A percentile compares a stretch with the other conserved stretches of the same genome.
These are phyloP conservation scores for Argopecten irradians DNA, from an alignment of 1,140 invertebrate genomes.

Conservation along the genomic window DNA sequence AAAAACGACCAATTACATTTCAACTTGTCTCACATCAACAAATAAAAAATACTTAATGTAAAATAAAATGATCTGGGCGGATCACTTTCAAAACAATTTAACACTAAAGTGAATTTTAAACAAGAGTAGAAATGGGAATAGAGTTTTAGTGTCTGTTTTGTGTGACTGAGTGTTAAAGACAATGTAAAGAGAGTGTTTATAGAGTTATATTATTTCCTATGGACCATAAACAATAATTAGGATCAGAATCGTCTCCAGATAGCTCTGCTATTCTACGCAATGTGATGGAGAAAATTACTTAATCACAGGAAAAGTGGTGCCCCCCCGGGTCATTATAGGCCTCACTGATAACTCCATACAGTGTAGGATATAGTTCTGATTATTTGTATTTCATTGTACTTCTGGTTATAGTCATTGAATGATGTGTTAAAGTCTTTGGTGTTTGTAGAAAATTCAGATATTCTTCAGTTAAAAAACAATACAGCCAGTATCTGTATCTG, in stretches of 20 bases:
- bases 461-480: too few species aligned
- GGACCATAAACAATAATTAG: background rate
- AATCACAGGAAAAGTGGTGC: slow-evolving; percentile 1
- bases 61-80: background rate
- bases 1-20: background rate
- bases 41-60: background rate
- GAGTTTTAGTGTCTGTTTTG: background rate
- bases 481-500: too few species aligned
- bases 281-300: background rate
- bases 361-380: too few species aligned
- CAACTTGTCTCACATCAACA: background rate
- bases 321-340: background rate
- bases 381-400: too few species aligned
- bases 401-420: too few species aligned
- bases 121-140: background rate
- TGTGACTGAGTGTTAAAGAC: background rate
- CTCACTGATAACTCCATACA: background rate
- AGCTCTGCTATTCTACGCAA: background rate
- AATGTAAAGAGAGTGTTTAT: background rate
- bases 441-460: too few species aligned
- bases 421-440: too few species aligned
- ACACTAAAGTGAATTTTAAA: background rate
- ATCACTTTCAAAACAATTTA: background rate
- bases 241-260: background rate
- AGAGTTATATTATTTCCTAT: background rate